Evolutionary conservation across 2,888 invertebrate genomes (phyloP).

Genomic region (Parapristionchus giblindavisi): DNA sequence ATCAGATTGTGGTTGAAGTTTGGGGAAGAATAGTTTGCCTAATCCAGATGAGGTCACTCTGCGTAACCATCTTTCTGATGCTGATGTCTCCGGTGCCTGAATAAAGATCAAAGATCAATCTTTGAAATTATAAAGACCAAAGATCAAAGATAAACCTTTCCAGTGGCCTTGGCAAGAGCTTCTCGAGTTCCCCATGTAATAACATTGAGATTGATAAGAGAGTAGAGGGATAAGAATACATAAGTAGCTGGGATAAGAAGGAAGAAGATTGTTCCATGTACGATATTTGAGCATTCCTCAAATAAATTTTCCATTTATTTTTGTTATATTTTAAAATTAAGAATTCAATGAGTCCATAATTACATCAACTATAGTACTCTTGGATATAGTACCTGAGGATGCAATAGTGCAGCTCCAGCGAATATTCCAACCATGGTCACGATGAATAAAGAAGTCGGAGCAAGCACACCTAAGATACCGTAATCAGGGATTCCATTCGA

Average conservation of each 20-base stretch:
- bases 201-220: conserved; percentile 89
- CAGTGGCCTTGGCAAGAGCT: conserved; percentile 72
- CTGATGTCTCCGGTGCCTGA: conserved; percentile 25
- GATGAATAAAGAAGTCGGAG: conserved; percentile 86
- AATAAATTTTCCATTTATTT: too few relatives aligned
- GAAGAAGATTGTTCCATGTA: conserved; percentile 79
- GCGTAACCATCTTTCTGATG: conserved; percentile 16
- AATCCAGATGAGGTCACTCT: conserved; percentile 15
- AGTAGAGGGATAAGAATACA: conserved; percentile 88
- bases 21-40: conserved; percentile 7
- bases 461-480: conserved; percentile 75
- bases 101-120: conserved; percentile 17
- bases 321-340: too few relatives aligned
- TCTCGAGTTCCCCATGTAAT: conserved; percentile 95
- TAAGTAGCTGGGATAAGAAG: conserved; percentile 94
- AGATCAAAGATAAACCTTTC: conserved; percentile 44
- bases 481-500: not conserved
- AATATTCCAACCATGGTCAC: conserved; percentile 79
- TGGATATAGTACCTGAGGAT: conserved; percentile 74
- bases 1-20: conserved; percentile 10
- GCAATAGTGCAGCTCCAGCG: conserved; percentile 76
- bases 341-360: not conserved
- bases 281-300: conserved; percentile 68
- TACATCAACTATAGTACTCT: not conserved
- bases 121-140: too few relatives aligned